phyloP scores from a whole-genome alignment of 2,888 invertebrate genomes.

The Exephanes ischioxanthus region DNA sequence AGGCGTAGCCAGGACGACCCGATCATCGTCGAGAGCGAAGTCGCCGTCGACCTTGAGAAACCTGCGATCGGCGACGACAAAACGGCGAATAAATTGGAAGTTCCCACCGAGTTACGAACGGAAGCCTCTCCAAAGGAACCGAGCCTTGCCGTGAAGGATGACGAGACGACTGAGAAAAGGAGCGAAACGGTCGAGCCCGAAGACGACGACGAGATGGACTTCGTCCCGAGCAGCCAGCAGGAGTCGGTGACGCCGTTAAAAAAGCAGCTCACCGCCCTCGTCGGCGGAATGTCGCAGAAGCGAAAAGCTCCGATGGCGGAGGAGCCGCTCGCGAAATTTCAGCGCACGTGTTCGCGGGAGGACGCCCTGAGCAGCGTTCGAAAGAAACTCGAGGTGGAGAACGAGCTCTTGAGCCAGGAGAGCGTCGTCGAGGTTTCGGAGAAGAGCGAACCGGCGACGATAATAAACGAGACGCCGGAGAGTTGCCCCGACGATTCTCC shows the following conservation, averaged over 20 bases:
- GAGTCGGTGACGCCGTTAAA: constrained; percentile 55
- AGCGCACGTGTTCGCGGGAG: constrained; percentile 60
- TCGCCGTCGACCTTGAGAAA: background rate
- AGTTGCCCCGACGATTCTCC: background rate
- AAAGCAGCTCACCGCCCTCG: constrained; percentile 55
- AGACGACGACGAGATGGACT: constrained; percentile 62
- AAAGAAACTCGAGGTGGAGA: constrained; percentile 39
- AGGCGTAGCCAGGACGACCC: constrained; percentile 24
- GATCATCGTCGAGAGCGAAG: background rate
- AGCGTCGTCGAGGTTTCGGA: constrained; percentile 13
- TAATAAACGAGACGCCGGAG: constrained; percentile 59
- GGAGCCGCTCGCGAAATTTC: constrained; percentile 55
- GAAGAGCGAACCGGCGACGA: background rate
- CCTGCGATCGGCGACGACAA: background rate
- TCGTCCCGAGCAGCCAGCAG: constrained; percentile 62
- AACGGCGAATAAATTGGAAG: background rate
- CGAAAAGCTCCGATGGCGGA: constrained; percentile 62
- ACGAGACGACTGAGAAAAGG: constrained; percentile 47
- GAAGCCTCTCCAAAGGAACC: constrained; percentile 51
- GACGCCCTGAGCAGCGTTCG: constrained; percentile 51
- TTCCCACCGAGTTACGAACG: background rate
- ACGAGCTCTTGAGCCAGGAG: constrained; percentile 3
- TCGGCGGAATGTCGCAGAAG: constrained; percentile 47
- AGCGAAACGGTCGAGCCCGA: constrained; percentile 30
- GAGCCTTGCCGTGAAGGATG: constrained; percentile 6